Base-by-base conservation (phyloP, 2,888 invertebrate species). In the Stratiomys singularior region DNA sequence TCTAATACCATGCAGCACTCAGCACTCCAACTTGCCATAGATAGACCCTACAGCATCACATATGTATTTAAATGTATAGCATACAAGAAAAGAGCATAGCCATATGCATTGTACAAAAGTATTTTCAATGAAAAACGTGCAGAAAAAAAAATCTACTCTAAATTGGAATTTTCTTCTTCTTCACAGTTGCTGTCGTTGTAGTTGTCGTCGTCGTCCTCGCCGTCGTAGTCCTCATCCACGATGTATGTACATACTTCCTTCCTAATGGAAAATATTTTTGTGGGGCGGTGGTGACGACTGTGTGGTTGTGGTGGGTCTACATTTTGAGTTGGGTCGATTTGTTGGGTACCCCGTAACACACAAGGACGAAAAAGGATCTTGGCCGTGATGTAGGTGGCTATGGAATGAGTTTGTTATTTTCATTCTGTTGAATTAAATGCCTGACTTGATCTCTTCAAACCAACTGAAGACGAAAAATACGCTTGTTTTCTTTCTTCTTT, bases 131-230 rank as follows among this genome's bases (percentile, higher is more conserved):
- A 60, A 37, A 37, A 63, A n/a, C 11, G 18, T 9, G 46, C 58
- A 76, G 25, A 56, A 67, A 76, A 37, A 37, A 76, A 66, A 56
- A 18, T 28, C 23, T 1, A 30, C 60, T 58, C 71, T 56, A 77
- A 77, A 77, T 77, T 69, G 77, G 77, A 77, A 77, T 71, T 77
- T 77, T 69, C 71, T 69, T 77, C 64, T 30, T 30, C 58, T 18
- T 67, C 21, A 5, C 44, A 11, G 23, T 47, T 4, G 15, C 5
- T 30, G 18, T 66, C 37, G 44, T 37, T 21, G 37, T 37, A 0
- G 15, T 9, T 5, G 37, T 9, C 37, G 9, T 37, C 9, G 37
- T 9, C 37, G 9, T 37, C 37, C 37, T 9, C 3, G 37, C 37
- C 37, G 9, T 37, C 9, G 37, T 9, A 3, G 9, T 37, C 37